A percentile compares a stretch with the other conserved stretches of the same genome.
phyloP scores from a whole-genome alignment of 2,888 invertebrate species.

The Odontothrips loti region DNA sequence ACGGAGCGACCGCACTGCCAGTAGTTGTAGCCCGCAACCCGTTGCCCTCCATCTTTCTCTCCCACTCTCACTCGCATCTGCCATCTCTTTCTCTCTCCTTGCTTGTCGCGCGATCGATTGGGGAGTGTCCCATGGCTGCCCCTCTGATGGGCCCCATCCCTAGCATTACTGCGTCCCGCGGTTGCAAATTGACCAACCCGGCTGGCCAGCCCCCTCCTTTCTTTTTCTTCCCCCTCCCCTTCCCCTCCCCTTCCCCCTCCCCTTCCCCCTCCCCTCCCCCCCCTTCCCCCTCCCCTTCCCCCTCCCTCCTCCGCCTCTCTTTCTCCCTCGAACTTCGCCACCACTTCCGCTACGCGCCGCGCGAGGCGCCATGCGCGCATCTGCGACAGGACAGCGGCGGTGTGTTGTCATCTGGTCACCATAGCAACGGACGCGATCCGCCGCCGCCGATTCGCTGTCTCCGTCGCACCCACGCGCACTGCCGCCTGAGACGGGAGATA shows the following conservation, averaged over 20 bases:
- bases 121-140: background rate
- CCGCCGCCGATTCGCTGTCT: background rate
- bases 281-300: no score
- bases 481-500: no score
- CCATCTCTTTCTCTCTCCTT: background rate
- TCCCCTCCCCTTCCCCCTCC: background rate
- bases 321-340: background rate
- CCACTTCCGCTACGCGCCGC: background rate
- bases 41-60: no score
- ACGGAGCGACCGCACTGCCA: no score
- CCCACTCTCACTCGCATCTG: background rate
- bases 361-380: background rate
- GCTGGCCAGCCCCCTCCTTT: background rate
- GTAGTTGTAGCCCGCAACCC: no score
- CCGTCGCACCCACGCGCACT: background rate
- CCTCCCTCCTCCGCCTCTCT: background rate
- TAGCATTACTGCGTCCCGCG: background rate
- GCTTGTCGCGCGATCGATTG: background rate
- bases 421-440: background rate
- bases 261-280: background rate
- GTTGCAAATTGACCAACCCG: background rate
- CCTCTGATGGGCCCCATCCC: background rate
- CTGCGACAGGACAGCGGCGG: background rate
- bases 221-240: background rate
- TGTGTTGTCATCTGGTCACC: slow-evolving; percentile 1